These are phyloP conservation scores for Epinotia demarniana DNA, from an alignment of 2,888 invertebrate genomes.

Conservation along the genomic window DNA sequence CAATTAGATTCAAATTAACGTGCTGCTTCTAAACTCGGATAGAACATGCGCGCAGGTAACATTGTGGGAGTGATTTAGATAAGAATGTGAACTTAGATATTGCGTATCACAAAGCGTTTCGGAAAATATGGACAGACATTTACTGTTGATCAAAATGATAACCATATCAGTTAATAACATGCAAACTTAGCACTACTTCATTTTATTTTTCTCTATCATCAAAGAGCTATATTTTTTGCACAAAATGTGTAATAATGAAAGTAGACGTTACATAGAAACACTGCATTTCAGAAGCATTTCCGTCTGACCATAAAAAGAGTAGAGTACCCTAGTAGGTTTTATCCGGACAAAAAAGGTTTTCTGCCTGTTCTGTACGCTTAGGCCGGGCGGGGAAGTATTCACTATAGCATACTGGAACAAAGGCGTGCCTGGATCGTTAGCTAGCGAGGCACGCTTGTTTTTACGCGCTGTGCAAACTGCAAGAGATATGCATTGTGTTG, in stretches of 20 bases:
- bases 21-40: slow-evolving; percentile 13
- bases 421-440: slow-evolving; percentile 58
- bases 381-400: slow-evolving; percentile 29
- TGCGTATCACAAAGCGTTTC: slow-evolving; percentile 13
- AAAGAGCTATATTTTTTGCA: neutral
- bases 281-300: slow-evolving; percentile 16
- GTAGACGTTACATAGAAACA: slow-evolving; percentile 5
- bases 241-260: slow-evolving; percentile 12
- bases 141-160: neutral
- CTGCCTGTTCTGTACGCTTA: slow-evolving; percentile 36
- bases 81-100: slow-evolving; percentile 18
- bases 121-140: neutral
- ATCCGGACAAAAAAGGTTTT: slow-evolving; percentile 39
- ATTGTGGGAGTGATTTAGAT: slow-evolving; percentile 27
- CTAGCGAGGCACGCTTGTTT: slow-evolving; percentile 49
- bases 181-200: neutral
- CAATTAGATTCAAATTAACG: slow-evolving; percentile 27
- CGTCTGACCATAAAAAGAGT: slow-evolving; percentile 27
- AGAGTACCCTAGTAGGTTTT: slow-evolving; percentile 36
- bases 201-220: neutral
- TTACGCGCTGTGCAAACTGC: slow-evolving; percentile 54
- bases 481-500: slow-evolving; percentile 56
- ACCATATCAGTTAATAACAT: neutral
- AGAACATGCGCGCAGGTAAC: slow-evolving; percentile 19
- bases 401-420: slow-evolving; percentile 53